Percentiles rank a stretch among this genome's conserved stretches.
Conservation (phyloP, 1,140 invertebrate genomes). For the Ridgeia piscesae region DNA sequence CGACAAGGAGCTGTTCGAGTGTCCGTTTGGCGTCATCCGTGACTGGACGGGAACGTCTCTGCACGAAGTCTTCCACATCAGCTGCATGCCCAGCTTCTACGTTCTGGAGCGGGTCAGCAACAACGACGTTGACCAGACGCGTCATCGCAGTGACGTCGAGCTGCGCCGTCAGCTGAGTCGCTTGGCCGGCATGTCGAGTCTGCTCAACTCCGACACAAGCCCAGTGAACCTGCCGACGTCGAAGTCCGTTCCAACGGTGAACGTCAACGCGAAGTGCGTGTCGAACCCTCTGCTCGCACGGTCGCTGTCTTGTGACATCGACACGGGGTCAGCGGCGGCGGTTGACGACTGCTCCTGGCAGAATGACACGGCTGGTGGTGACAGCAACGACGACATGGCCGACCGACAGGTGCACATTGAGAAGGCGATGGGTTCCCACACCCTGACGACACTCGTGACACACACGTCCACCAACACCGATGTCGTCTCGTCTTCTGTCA, state of each 20-base stretch:
- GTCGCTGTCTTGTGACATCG: not conserved
- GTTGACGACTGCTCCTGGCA: not conserved
- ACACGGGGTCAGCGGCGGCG: not conserved
- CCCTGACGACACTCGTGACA: slow-evolving; percentile 42
- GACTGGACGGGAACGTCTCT: slow-evolving; percentile 39
- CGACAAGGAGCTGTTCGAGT: slow-evolving; percentile 46
- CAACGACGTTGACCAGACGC: slow-evolving; percentile 40
- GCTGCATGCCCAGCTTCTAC: slow-evolving; percentile 43
- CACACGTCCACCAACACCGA: slow-evolving; percentile 50
- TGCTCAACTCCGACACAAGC: not conserved
- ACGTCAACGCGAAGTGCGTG: slow-evolving; percentile 34
- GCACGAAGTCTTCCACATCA: slow-evolving; percentile 41
- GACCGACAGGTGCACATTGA: not conserved
- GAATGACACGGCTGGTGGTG: not conserved
- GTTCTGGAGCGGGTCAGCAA: slow-evolving; percentile 42
- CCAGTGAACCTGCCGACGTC: not conserved
- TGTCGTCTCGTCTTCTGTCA: slow-evolving; percentile 39
- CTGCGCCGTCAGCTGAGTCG: slow-evolving; percentile 40
- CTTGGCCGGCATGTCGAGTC: slow-evolving; percentile 35
- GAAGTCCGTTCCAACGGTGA: not conserved
- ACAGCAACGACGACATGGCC: not conserved
- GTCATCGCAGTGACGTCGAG: slow-evolving; percentile 39
- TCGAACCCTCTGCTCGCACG: slow-evolving; percentile 40
- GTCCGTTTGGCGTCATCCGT: slow-evolving; percentile 45
- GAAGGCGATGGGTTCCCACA: not conserved